Evolutionary conservation across 2,113 vertebrate species (phyloP).

Genomic region (Pogona vitticeps): DNA sequence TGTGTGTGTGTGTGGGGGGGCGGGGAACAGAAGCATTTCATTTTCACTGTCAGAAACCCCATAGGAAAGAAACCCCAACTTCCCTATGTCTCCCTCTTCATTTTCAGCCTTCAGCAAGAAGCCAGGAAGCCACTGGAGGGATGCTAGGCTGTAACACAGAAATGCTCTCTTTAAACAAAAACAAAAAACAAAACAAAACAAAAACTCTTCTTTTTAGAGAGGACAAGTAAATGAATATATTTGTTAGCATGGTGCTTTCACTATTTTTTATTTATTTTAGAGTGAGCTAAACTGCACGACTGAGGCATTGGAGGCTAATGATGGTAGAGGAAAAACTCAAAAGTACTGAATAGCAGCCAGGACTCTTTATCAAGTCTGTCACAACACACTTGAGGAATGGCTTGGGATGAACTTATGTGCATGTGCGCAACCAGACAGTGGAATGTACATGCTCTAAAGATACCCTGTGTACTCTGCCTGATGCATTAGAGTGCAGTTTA

Average conservation of each 20-base stretch:
- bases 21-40: too few species aligned
- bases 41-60: neutral
- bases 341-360: neutral
- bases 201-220: too few species aligned
- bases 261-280: neutral
- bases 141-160: neutral
- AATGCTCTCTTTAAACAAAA: neutral
- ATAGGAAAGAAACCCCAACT: neutral
- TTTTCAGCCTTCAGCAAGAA: neutral
- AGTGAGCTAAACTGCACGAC: neutral
- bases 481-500: neutral
- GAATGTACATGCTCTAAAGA: neutral
- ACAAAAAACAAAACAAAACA: too few species aligned
- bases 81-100: neutral
- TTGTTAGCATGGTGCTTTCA: neutral
- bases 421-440: neutral
- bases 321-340: neutral
- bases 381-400: neutral
- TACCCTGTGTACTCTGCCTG: constrained; percentile 27
- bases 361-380: neutral
- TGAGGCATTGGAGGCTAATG: neutral
- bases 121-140: neutral
- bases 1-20: too few species aligned
- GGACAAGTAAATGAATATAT: neutral
- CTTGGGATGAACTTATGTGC: neutral